These are phyloP conservation scores for Muraenolepis orangiensis DNA, from an alignment of 2,797 vertebrate genomes.

Conservation along the genomic window DNA sequence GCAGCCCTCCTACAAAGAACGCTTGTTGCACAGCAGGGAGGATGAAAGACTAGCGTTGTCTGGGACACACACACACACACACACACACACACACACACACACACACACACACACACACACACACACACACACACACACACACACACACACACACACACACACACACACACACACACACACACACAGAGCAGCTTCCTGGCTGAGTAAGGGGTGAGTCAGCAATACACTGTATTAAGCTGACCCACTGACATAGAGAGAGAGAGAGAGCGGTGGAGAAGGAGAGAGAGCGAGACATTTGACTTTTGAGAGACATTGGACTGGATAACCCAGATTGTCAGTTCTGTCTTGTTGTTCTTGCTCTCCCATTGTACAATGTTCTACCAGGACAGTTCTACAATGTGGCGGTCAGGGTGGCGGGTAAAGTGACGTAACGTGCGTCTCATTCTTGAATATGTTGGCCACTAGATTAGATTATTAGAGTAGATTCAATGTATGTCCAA, in stretches of 20 bases:
- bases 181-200: neutral
- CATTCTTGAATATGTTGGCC: no score
- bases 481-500: no score
- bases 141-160: neutral
- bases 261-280: no score
- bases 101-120: constrained; percentile 9
- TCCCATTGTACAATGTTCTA: no score
- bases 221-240: neutral
- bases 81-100: neutral
- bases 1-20: neutral
- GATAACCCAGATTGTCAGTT: no score
- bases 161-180: no score
- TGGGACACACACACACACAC: neutral
- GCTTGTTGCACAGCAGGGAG: neutral
- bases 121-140: neutral
- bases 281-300: no score
- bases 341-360: no score
- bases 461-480: no score
- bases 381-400: no score
- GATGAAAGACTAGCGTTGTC: neutral
- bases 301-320: no score
- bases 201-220: neutral
- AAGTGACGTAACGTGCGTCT: neutral
- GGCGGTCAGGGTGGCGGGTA: neutral
- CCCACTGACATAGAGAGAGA: neutral